phyloP scores from a whole-genome alignment of 2,888 invertebrate species.

The Drosophila tanythrix region DNA sequence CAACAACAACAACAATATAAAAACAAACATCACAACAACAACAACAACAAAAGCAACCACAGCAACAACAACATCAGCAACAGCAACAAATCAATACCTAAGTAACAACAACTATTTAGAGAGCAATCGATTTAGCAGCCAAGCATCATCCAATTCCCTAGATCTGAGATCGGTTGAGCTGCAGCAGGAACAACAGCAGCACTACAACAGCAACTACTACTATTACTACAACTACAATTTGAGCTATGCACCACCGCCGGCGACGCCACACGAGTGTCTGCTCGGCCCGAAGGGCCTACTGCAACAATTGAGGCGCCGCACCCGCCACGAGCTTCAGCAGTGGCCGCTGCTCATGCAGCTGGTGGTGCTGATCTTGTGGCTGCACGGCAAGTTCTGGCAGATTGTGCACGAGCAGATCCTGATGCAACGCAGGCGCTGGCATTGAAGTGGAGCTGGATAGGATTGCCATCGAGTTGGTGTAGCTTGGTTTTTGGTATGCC shows the following conservation, averaged over 20 bases:
- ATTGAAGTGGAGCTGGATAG: constrained; percentile 37
- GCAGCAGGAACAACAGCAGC: constrained; percentile 59
- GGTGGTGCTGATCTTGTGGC: constrained; percentile 81
- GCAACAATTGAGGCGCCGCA: constrained; percentile 79
- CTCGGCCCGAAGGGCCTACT: constrained; percentile 48
- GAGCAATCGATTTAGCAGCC: constrained; percentile 38
- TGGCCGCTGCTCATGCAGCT: constrained; percentile 83
- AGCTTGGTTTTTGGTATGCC: constrained; percentile 50
- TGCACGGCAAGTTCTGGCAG: constrained; percentile 82
- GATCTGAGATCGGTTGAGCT: constrained; percentile 51
- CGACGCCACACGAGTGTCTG: constrained; percentile 33
- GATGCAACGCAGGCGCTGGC: constrained; percentile 74
- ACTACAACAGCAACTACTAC: constrained; percentile 77
- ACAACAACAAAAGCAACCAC: constrained; percentile 49
- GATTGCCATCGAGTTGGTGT: constrained; percentile 3
- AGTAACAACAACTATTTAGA: constrained; percentile 43
- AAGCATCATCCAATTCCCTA: constrained; percentile 48
- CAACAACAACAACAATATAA: constrained; percentile 57
- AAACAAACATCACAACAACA: constrained; percentile 52
- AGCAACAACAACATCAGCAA: constrained; percentile 44
- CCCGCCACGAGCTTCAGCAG: constrained; percentile 79
- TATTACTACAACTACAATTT: constrained; percentile 82
- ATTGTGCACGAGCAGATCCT: constrained; percentile 74
- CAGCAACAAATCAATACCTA: constrained; percentile 52
- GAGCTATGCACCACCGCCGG: constrained; percentile 72